Conservation (phyloP, 2,888 invertebrate genomes). For the Cerceris rybyensis region DNA sequence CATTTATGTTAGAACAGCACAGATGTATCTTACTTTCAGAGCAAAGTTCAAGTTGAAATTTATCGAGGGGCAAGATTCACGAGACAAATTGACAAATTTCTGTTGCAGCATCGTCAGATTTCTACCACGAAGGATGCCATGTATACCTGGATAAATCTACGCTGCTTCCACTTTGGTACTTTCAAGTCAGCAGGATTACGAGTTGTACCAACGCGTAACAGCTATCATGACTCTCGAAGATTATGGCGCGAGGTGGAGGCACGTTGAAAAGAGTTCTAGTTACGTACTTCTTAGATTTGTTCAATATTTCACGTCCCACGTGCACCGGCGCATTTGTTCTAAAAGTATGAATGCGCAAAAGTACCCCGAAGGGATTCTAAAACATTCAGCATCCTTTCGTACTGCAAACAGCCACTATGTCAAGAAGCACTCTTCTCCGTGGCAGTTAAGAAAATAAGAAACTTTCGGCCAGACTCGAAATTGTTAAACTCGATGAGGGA, state of each 20-base stretch:
- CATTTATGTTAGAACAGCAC: no score
- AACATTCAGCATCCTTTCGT: slow-evolving; percentile 30
- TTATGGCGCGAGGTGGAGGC: slow-evolving; percentile 32
- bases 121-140: no score
- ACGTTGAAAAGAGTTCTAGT: slow-evolving; percentile 33
- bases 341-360: slow-evolving; percentile 12
- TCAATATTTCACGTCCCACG: slow-evolving; percentile 31
- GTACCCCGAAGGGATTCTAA: slow-evolving; percentile 20
- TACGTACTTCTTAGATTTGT: slow-evolving; percentile 34
- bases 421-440: neutral
- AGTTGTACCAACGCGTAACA: slow-evolving; percentile 12
- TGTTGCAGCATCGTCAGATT: no score
- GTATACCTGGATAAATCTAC: no score
- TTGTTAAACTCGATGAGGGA: neutral
- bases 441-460: neutral
- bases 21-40: no score
- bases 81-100: no score
- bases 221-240: slow-evolving; percentile 40
- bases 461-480: neutral
- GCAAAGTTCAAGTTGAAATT: no score
- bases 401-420: neutral
- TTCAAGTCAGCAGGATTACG: slow-evolving; percentile 7
- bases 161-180: neutral
- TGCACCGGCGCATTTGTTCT: slow-evolving; percentile 22
- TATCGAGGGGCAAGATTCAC: no score